Evolutionary conservation across 2,888 invertebrate genomes (phyloP).

Genomic region (Alsophila aescularia): DNA sequence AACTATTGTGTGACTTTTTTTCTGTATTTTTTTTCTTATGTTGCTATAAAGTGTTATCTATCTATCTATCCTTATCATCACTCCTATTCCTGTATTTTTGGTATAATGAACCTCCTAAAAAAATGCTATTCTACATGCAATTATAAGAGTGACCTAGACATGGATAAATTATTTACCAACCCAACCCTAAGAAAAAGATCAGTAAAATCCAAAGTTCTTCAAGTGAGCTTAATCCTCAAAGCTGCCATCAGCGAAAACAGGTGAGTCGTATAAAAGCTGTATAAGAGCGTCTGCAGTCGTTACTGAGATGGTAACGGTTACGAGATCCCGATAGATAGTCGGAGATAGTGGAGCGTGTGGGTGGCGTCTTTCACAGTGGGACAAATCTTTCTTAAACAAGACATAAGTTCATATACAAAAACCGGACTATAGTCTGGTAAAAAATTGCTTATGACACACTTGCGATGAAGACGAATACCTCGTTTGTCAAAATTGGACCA

Average conservation of each 20-base stretch:
- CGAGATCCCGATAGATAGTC: constrained; percentile 22
- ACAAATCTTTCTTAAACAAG: neutral
- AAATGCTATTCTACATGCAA: too few relatives aligned
- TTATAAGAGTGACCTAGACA: neutral
- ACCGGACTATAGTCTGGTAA: too few relatives aligned
- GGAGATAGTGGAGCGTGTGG: constrained; percentile 10
- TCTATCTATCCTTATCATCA: too few relatives aligned
- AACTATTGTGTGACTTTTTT: too few relatives aligned
- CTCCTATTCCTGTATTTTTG: too few relatives aligned
- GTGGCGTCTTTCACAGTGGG: constrained; percentile 13
- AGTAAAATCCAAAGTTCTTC: constrained; percentile 11
- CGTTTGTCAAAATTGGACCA: too few relatives aligned
- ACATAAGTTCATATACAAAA: too few relatives aligned
- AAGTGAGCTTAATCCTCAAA: constrained; percentile 19
- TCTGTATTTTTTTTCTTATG: too few relatives aligned
- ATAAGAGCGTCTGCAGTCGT: constrained; percentile 19
- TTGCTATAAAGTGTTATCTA: too few relatives aligned
- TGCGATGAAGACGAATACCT: too few relatives aligned
- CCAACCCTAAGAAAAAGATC: neutral
- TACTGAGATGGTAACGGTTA: constrained; percentile 19
- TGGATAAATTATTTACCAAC: neutral
- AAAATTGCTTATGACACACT: too few relatives aligned
- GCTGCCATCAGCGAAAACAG: constrained; percentile 27
- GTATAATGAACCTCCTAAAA: too few relatives aligned
- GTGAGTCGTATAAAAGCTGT: constrained; percentile 21